Conservation (phyloP, 53 echinoderm and acorn worm species). For the Temnopleurus reevesii region DNA sequence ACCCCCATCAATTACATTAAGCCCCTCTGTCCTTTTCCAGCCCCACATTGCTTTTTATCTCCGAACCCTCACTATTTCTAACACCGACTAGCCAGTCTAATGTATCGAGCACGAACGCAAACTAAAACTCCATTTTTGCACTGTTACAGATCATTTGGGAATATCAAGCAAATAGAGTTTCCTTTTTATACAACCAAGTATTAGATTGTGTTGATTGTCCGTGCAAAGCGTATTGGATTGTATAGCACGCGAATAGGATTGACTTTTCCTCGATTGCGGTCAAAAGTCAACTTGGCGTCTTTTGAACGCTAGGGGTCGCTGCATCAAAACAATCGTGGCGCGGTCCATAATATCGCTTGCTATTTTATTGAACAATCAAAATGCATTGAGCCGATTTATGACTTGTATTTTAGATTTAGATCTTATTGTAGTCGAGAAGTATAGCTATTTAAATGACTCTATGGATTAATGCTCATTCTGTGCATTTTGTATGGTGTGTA, state of each 20-base stretch:
- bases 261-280: conserved; percentile 7
- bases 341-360: background rate
- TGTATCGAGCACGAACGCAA: background rate
- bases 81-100: background rate
- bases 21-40: background rate
- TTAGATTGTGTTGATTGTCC: background rate
- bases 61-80: background rate
- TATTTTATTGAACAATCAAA: background rate
- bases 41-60: background rate
- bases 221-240: background rate
- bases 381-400: background rate
- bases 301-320: conserved; percentile 31
- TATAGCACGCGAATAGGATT: background rate
- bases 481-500: too few relatives aligned
- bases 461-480: too few relatives aligned
- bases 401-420: background rate
- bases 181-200: background rate
- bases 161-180: conserved; percentile 7
- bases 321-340: conserved; percentile 2
- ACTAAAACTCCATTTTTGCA: background rate
- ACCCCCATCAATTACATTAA: conserved; percentile 4
- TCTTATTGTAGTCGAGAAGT: too few relatives aligned
- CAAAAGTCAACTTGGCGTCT: conserved; percentile 5
- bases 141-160: background rate
- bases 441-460: too few relatives aligned